A percentile compares a stretch with the other conserved stretches of the same genome.
Evolutionary conservation across 2,113 vertebrate species (phyloP).

Genomic region (Gallinago paraguaiae): DNA sequence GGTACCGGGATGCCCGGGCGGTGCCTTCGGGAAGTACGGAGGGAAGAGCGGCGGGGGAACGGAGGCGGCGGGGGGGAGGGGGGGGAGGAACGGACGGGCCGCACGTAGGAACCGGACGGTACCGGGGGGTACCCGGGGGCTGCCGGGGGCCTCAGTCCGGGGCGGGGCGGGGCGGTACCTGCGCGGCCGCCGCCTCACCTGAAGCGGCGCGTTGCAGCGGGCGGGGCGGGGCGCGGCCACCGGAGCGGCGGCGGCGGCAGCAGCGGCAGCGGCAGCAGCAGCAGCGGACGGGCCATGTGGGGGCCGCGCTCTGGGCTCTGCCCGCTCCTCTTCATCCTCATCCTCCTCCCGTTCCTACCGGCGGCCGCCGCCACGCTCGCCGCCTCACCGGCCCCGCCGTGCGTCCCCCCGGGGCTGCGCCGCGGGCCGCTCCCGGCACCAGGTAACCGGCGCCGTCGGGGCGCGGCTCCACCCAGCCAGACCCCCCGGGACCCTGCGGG

Average conservation of each 20-base stretch:
- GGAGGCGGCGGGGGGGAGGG: too few relatives aligned
- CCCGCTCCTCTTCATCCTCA: not conserved
- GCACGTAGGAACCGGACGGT: not conserved
- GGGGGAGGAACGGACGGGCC: too few relatives aligned
- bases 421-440: not conserved
- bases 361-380: not conserved
- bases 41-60: not conserved
- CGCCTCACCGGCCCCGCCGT: not conserved
- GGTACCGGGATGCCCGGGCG: not conserved
- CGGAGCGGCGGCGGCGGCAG: not conserved
- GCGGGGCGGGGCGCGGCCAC: not conserved
- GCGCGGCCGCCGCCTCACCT: constrained; percentile 12
- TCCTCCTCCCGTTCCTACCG: not conserved
- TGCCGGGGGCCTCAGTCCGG: not conserved
- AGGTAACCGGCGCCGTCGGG: constrained; percentile 24
- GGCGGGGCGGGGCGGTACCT: not conserved
- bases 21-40: not conserved
- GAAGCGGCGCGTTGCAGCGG: not conserved
- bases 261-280: not conserved
- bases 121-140: not conserved
- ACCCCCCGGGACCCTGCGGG: not conserved
- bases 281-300: not conserved
- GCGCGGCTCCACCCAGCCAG: not conserved
- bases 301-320: not conserved
- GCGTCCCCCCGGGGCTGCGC: not conserved